Conservation (phyloP, 2,797 vertebrate genomes). For the Hydrolagus colliei region DNA sequence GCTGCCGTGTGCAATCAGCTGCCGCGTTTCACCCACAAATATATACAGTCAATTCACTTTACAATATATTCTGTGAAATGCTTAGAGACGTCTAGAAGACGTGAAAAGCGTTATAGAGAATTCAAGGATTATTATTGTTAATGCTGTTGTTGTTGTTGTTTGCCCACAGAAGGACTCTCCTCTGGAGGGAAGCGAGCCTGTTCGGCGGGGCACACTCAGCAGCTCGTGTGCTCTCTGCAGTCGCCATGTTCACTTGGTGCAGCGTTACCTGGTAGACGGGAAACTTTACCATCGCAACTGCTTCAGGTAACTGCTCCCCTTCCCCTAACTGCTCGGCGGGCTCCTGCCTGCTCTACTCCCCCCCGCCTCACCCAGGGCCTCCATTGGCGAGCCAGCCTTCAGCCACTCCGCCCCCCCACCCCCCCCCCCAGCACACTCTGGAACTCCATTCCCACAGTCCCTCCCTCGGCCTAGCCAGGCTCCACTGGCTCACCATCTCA, state of each 20-base stretch:
- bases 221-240: slow-evolving; percentile 75
- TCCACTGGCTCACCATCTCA: too few species aligned
- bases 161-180: neutral
- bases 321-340: slow-evolving; percentile 42
- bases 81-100: too few species aligned
- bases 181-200: neutral
- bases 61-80: too few species aligned
- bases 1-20: too few species aligned
- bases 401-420: too few species aligned
- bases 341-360: fast-evolving
- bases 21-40: too few species aligned
- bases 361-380: slow-evolving; percentile 47
- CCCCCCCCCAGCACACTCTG: too few species aligned
- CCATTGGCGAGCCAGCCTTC: slow-evolving; percentile 36
- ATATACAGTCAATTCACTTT: too few species aligned
- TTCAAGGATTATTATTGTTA: too few species aligned
- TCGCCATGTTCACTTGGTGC: slow-evolving; percentile 90
- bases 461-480: too few species aligned
- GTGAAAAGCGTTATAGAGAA: too few species aligned
- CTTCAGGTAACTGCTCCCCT: slow-evolving; percentile 69
- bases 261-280: slow-evolving; percentile 82
- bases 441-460: too few species aligned
- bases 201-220: slow-evolving; percentile 44
- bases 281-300: slow-evolving; percentile 94
- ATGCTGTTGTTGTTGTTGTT: neutral